Evolutionary conservation across 2,888 invertebrate genomes (phyloP).

Genomic region (Idaea straminata): DNA sequence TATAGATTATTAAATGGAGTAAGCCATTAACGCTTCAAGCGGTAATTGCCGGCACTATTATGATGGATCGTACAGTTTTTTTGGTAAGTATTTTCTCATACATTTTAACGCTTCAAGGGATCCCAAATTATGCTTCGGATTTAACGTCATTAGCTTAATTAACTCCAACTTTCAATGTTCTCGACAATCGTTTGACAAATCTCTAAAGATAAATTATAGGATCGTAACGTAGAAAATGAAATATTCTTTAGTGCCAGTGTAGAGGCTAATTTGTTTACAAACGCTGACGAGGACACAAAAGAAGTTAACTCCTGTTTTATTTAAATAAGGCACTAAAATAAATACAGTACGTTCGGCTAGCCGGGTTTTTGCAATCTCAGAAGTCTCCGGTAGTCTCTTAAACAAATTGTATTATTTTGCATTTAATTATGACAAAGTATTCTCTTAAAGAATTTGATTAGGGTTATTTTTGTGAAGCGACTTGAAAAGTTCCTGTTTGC

Average conservation of each 20-base stretch:
- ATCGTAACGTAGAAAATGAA: slow-evolving; percentile 46
- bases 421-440: slow-evolving; percentile 75
- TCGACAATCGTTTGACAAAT: slow-evolving; percentile 22
- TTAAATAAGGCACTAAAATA: slow-evolving; percentile 76
- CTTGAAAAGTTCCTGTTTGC: background rate
- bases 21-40: slow-evolving; percentile 76
- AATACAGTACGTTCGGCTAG: slow-evolving; percentile 63
- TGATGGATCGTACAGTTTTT: slow-evolving; percentile 76
- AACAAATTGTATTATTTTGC: slow-evolving; percentile 78
- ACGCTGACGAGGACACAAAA: slow-evolving; percentile 65
- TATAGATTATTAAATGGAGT: slow-evolving; percentile 70
- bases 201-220: slow-evolving; percentile 29
- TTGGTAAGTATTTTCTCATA: slow-evolving; percentile 62
- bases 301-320: slow-evolving; percentile 72
- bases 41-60: slow-evolving; percentile 75
- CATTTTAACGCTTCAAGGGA: slow-evolving; percentile 66
- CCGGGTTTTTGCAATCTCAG: slow-evolving; percentile 63
- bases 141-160: slow-evolving; percentile 55
- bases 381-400: slow-evolving; percentile 54
- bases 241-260: slow-evolving; percentile 44
- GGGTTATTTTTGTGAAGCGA: slow-evolving; percentile 32
- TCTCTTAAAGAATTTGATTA: slow-evolving; percentile 45
- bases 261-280: slow-evolving; percentile 68
- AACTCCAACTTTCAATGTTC: slow-evolving; percentile 37
- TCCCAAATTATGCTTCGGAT: slow-evolving; percentile 43